Evolutionary conservation across 2,888 invertebrate species (phyloP), one percentile per base, ranked within the genome.

Genomic region (Agelastica alni): DNA sequence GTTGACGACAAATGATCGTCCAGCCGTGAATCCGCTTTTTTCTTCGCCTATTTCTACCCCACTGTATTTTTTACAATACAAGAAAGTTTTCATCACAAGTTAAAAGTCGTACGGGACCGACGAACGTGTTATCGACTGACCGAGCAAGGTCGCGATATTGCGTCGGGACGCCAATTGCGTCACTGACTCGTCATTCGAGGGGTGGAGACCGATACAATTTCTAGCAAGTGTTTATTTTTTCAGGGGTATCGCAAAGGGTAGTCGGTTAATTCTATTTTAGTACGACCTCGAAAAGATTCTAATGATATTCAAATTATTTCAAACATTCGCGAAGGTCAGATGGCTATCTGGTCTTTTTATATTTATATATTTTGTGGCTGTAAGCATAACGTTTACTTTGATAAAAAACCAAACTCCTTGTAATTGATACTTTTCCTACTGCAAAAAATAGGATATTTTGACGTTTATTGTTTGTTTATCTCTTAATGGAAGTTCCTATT

Each of bases 81-180:
- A n/a, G n/a, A n/a, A n/a, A n/a, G n/a, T n/a, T n/a, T n/a, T n/a
- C n/a, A n/a, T n/a, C n/a, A n/a, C n/a, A n/a, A n/a, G n/a, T n/a
- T n/a, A n/a, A n/a, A n/a, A n/a, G n/a, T n/a, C 62, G 61, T 53
- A 55, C 57, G 54, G 47, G 58, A 47, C 7, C 58, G 17, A 37
- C 37, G n/a, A 6, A 18, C 17, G 2, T 16, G 10, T 46, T 63
- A 62, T 64, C 60, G 61, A 64, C 53, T 62, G 63, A 60, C 56
- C 65, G 66, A 69, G 65, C 73, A 75, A 75, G 75, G 75, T 72
- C 72, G 66, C 63, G 61, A 62, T 66, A 66, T 66, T 66, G 67
- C 70, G 71, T 69, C 71, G 71, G 69, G 73, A 70, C 71, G 70
- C 18, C 10, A 60, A 60, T 63, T 69, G 72, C 72, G 71, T 71